A percentile compares a stretch with the other conserved stretches of the same genome.
phyloP scores from a whole-genome alignment of 2,888 invertebrate genomes.

The Camponotus fellah region DNA sequence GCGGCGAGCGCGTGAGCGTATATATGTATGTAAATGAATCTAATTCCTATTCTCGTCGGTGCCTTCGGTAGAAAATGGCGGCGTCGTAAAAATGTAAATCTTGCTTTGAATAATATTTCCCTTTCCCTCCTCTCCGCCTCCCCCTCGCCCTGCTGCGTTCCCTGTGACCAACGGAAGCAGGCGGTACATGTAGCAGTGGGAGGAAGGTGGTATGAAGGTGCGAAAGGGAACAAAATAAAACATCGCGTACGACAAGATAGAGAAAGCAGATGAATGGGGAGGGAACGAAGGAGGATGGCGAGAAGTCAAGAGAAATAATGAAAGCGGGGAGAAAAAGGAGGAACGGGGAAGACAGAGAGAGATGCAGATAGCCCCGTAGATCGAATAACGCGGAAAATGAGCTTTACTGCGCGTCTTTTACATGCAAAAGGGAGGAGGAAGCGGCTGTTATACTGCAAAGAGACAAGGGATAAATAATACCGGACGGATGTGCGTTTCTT shows the following conservation, averaged over 20 bases:
- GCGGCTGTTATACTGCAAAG: conserved; percentile 45
- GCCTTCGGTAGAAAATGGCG: conserved; percentile 78
- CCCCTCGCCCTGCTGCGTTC: neutral
- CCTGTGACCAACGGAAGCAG: conserved; percentile 17
- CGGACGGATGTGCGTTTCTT: conserved; percentile 16
- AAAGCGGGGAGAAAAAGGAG: neutral
- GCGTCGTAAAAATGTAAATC: conserved; percentile 83
- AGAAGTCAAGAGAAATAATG: neutral
- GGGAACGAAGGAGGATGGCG: neutral
- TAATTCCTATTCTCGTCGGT: conserved; percentile 81
- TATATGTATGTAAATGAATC: conserved; percentile 81
- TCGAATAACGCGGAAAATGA: conserved; percentile 48
- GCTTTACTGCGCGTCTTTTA: conserved; percentile 46
- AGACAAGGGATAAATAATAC: conserved; percentile 45
- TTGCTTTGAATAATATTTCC: conserved; percentile 81
- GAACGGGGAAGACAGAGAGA: conserved; percentile 24
- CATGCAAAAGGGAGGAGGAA: conserved; percentile 47
- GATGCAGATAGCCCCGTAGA: conserved; percentile 30
- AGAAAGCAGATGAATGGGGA: conserved; percentile 34
- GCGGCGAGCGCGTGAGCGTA: conserved; percentile 63
- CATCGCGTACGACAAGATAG: conserved; percentile 38
- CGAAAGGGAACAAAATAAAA: conserved; percentile 39
- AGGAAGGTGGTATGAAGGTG: neutral
- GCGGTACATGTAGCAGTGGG: conserved; percentile 10
- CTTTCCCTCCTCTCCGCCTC: neutral